Evolutionary conservation across 2,797 vertebrate genomes (phyloP), one percentile per base, ranked within the genome.

Genomic region (Argya squamiceps): DNA sequence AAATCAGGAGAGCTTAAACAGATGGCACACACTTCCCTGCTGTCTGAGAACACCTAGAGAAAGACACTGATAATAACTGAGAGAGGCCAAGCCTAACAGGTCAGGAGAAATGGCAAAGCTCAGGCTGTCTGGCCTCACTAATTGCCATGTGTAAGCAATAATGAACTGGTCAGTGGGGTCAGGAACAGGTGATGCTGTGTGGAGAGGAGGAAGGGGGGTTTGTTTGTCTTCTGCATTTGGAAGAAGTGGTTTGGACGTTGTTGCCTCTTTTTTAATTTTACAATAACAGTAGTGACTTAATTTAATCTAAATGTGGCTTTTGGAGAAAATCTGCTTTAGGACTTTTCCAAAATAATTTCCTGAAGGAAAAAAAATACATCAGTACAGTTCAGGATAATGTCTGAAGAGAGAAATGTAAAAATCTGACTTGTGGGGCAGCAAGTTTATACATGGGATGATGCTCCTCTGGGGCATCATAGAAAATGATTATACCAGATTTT

Each of bases 131-230:
- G 95, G 78, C 63, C 88, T 96, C 73, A 49, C 84, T 85, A 97
- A 96, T 97, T 96, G 90, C 78, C 92, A 95, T 95, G 94, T 96
- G 92, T 95, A 96, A 97, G 91, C 88, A 96, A 89, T 97, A 94
- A 96, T 81, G 86, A 97, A 92, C 81, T 94, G 95, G 89, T 79
- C 92, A 94, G 58, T 52, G 84, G 78, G 84, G 93, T 97, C 96
- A 97, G 78, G 52, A 87, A 26, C 94, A 97, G 95, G 96, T 96
- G 93, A 96, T 93, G 37, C 32, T 67, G 52, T 49, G 44, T 52
- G 21, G 50, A 73, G 53, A 17, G n/a, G 24, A 84, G 64, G 50
- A 89, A 76, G 60, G 29, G 32, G 50, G 18, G 3, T 63, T 85
- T 87, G 62, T 93, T 93, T 91, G 34, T 78, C 44, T 55, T 88